A percentile compares a stretch with the other conserved stretches of the same genome.
Evolutionary conservation across 2,888 invertebrate species (phyloP).

Genomic region (Standfussiana lucernea): DNA sequence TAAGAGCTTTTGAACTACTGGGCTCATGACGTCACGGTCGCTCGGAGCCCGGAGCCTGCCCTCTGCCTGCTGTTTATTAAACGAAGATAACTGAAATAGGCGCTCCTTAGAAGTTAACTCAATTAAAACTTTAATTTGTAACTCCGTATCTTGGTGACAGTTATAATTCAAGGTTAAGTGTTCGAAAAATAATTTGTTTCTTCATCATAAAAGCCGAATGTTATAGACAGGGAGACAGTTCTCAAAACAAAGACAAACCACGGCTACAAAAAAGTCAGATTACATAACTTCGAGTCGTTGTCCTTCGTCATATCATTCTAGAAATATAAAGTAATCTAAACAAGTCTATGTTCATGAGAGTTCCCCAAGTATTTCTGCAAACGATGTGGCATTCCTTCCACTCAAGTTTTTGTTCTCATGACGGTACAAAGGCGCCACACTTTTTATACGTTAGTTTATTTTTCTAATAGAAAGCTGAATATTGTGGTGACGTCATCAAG

Average conservation of each 20-base stretch:
- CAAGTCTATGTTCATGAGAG: slow-evolving; percentile 9
- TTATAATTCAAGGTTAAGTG: neutral
- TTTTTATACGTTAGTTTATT: slow-evolving; percentile 27
- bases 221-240: neutral
- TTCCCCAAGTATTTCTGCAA: slow-evolving; percentile 21
- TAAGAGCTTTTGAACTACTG: slow-evolving; percentile 35
- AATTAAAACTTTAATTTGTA: slow-evolving; percentile 14
- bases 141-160: neutral
- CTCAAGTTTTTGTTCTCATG: slow-evolving; percentile 27
- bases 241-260: slow-evolving; percentile 23
- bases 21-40: slow-evolving; percentile 22
- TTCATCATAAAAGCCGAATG: neutral
- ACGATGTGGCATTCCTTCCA: slow-evolving; percentile 20
- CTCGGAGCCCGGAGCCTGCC: neutral
- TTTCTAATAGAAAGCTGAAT: slow-evolving; percentile 25
- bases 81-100: slow-evolving; percentile 19
- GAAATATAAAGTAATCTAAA: slow-evolving; percentile 36
- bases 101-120: neutral
- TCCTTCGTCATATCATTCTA: slow-evolving; percentile 1
- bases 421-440: slow-evolving; percentile 10
- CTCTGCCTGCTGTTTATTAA: slow-evolving; percentile 16
- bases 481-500: slow-evolving; percentile 39
- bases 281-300: slow-evolving; percentile 26
- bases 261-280: slow-evolving; percentile 10
- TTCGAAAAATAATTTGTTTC: neutral